phyloP scores from a whole-genome alignment of 1,140 invertebrate species.

The Macrobrachium rosenbergii region DNA sequence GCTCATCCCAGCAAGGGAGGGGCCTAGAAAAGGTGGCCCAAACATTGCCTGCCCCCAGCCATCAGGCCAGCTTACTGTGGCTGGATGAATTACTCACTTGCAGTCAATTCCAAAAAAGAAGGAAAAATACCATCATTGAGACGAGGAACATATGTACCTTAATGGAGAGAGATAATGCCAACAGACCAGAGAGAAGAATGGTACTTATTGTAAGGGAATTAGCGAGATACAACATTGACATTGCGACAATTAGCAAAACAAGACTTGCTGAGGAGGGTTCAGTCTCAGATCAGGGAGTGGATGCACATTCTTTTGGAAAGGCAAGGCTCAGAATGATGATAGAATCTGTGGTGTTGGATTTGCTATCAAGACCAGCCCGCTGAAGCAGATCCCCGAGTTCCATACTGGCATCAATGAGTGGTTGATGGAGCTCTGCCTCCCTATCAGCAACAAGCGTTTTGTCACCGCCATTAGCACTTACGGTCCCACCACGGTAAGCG shows the following conservation, averaged over 20 bases:
- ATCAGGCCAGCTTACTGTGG: background rate
- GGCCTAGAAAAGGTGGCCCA: constrained; percentile 27
- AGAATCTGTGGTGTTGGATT: no score
- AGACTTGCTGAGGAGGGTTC: constrained; percentile 21
- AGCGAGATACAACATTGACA: constrained; percentile 8
- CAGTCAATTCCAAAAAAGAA: background rate
- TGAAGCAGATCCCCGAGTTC: no score
- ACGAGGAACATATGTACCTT: constrained; percentile 11
- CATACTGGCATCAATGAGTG: background rate
- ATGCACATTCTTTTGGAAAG: constrained; percentile 21
- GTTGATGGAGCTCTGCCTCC: constrained; percentile 20
- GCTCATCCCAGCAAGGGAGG: background rate
- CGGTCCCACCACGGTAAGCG: background rate
- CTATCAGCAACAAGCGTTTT: background rate
- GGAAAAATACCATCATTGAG: background rate
- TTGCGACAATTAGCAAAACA: background rate
- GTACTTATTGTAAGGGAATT: background rate
- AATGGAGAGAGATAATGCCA: background rate
- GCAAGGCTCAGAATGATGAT: no score
- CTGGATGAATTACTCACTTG: background rate
- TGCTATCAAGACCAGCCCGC: no score
- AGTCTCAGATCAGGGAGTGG: background rate
- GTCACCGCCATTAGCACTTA: constrained; percentile 25
- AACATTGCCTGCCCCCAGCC: background rate
- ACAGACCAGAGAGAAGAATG: background rate